These are phyloP conservation scores for Ichneumoninae sp. DNA, from an alignment of 2,888 invertebrate species.

Conservation along the genomic window DNA sequence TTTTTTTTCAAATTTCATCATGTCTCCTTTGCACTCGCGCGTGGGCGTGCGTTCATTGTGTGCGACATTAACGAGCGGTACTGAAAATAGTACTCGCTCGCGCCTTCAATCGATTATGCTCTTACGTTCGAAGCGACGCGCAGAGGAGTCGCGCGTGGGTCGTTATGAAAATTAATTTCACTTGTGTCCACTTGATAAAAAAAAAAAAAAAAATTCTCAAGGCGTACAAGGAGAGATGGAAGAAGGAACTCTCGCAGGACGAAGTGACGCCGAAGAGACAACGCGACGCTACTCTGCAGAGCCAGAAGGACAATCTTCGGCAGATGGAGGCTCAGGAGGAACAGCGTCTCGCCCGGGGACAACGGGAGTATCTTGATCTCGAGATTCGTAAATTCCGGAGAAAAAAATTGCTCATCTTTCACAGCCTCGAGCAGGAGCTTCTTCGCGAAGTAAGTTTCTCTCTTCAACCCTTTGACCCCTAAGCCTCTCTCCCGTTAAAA, in stretches of 20 bases:
- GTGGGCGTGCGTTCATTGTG: slow-evolving; percentile 39
- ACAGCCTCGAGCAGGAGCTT: slow-evolving; percentile 95
- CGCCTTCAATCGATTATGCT: slow-evolving; percentile 49
- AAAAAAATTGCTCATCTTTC: slow-evolving; percentile 93
- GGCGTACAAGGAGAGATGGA: slow-evolving; percentile 98
- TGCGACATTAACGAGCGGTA: slow-evolving; percentile 44
- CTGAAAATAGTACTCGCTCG: slow-evolving; percentile 41
- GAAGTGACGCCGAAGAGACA: slow-evolving; percentile 96
- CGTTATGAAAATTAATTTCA: slow-evolving; percentile 43
- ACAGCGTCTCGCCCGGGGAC: slow-evolving; percentile 93
- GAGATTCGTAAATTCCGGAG: slow-evolving; percentile 97
- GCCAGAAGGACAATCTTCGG: slow-evolving; percentile 96
- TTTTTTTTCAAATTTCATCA: slow-evolving; percentile 12
- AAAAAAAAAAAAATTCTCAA: slow-evolving; percentile 77
- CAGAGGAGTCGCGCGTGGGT: slow-evolving; percentile 40
- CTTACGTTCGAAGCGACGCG: slow-evolving; percentile 11
- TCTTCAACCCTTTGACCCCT: background rate
- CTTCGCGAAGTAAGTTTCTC: slow-evolving; percentile 90
- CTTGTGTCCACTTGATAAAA: background rate
- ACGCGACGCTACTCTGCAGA: slow-evolving; percentile 95
- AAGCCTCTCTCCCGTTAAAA: background rate
- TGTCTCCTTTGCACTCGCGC: slow-evolving; percentile 24
- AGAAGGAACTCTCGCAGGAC: slow-evolving; percentile 95
- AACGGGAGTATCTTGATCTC: slow-evolving; percentile 95
- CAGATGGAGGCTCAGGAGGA: slow-evolving; percentile 96